These are phyloP conservation scores for Ornithorhynchus anatinus DNA, from an alignment of 2,113 vertebrate species.

Conservation along the genomic window DNA sequence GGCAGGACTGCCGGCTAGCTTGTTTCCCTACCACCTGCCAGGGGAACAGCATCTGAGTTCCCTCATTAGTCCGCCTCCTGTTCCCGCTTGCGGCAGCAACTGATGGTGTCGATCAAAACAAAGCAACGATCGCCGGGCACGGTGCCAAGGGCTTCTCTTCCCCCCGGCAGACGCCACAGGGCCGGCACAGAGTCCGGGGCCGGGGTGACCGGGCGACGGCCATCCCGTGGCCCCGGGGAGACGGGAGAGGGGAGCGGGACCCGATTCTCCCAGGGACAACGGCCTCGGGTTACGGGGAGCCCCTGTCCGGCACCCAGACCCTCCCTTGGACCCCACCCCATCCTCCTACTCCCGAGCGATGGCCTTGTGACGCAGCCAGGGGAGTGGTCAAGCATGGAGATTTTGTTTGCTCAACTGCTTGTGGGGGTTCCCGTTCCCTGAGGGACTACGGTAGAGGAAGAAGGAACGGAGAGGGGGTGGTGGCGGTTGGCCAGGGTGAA, in stretches of 20 bases:
- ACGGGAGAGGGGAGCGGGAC: not conserved
- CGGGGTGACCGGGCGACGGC: not conserved
- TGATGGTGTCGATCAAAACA: slow-evolving; percentile 18
- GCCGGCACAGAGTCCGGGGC: slow-evolving; percentile 4
- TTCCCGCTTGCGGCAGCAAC: slow-evolving; percentile 7
- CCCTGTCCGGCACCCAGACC: too few species aligned
- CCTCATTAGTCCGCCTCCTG: not conserved
- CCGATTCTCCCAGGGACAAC: not conserved
- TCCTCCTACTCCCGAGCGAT: too few species aligned
- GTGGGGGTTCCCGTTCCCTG: too few species aligned
- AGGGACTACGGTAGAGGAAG: too few species aligned
- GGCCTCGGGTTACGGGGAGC: too few species aligned
- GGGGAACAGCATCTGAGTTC: slow-evolving; percentile 7
- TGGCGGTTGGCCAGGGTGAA: too few species aligned
- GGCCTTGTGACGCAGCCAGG: too few species aligned
- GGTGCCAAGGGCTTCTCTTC: slow-evolving; percentile 14
- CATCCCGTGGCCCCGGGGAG: not conserved
- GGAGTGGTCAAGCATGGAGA: too few species aligned
- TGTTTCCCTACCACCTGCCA: slow-evolving; percentile 18
- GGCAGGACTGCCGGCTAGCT: not conserved
- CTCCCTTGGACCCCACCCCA: too few species aligned
- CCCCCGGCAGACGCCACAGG: slow-evolving; percentile 4
- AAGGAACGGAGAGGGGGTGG: too few species aligned
- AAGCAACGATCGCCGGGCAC: slow-evolving; percentile 4
- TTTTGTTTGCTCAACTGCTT: too few species aligned